These are phyloP conservation scores for Labia minor DNA, from an alignment of 2,888 invertebrate species.

Conservation along the genomic window DNA sequence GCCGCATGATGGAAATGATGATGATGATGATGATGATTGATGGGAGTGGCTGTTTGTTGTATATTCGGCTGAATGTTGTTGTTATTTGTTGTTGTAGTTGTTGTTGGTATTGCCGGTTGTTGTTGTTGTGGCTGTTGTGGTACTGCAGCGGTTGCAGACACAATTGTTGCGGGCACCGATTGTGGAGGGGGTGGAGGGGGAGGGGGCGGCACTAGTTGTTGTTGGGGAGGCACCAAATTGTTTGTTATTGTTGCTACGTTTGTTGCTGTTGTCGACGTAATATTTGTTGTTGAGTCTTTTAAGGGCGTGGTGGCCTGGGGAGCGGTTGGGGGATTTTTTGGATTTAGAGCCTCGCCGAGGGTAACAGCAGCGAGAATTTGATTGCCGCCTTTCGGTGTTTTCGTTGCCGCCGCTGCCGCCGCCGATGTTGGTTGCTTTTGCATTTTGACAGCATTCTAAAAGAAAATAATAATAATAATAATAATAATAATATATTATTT, in stretches of 20 bases:
- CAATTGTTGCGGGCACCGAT: slow-evolving; percentile 22
- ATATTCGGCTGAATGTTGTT: no score
- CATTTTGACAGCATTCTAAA: background rate
- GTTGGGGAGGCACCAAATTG: slow-evolving; percentile 22
- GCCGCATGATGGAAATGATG: background rate
- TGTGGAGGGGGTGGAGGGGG: slow-evolving; percentile 24
- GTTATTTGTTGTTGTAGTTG: background rate
- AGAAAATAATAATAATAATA: no score
- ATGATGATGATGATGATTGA: background rate
- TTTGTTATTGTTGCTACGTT: no score
- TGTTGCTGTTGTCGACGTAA: background rate
- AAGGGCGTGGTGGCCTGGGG: slow-evolving; percentile 23
- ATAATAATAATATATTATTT: no score
- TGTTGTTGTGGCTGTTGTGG: slow-evolving; percentile 23
- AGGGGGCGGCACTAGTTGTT: slow-evolving; percentile 22
- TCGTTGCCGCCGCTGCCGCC: background rate
- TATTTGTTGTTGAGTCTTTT: slow-evolving; percentile 21
- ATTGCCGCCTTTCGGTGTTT: background rate
- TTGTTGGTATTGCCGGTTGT: no score
- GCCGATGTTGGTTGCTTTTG: background rate
- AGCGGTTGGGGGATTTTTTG: background rate
- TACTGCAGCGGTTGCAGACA: slow-evolving; percentile 25
- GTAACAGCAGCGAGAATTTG: background rate
- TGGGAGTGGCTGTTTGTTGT: no score
- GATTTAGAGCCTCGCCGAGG: background rate